Conservation (phyloP, 2,888 invertebrate species). For the Melanchra persicariae region DNA sequence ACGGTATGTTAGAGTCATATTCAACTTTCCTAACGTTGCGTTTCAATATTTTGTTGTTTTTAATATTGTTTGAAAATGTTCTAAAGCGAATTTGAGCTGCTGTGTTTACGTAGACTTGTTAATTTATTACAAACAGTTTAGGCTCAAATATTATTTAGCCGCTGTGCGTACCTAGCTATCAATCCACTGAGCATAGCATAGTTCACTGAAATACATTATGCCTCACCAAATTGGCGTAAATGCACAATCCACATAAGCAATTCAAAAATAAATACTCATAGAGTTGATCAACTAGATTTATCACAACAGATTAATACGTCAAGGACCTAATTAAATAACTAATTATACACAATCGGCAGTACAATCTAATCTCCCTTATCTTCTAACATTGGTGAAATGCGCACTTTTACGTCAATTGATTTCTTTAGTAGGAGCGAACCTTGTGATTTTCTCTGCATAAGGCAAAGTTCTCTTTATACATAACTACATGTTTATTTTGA, state of each 20-base stretch:
- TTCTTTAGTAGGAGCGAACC: neutral
- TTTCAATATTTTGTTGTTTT: slow-evolving; percentile 9
- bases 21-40: slow-evolving; percentile 11
- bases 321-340: neutral
- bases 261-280: neutral
- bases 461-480: neutral
- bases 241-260: neutral
- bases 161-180: slow-evolving; percentile 25
- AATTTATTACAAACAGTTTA: neutral
- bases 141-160: neutral
- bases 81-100: slow-evolving; percentile 13
- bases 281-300: neutral
- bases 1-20: slow-evolving; percentile 25
- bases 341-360: neutral
- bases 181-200: neutral
- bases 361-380: slow-evolving; percentile 34
- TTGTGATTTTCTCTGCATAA: neutral
- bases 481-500: slow-evolving; percentile 23
- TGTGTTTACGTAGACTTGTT: neutral
- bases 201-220: no score
- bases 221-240: neutral
- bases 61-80: neutral
- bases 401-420: slow-evolving; percentile 4
- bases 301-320: neutral
- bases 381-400: slow-evolving; percentile 9